Conservation (phyloP, 2,113 vertebrate species). For the Dascyllus trimaculatus region DNA sequence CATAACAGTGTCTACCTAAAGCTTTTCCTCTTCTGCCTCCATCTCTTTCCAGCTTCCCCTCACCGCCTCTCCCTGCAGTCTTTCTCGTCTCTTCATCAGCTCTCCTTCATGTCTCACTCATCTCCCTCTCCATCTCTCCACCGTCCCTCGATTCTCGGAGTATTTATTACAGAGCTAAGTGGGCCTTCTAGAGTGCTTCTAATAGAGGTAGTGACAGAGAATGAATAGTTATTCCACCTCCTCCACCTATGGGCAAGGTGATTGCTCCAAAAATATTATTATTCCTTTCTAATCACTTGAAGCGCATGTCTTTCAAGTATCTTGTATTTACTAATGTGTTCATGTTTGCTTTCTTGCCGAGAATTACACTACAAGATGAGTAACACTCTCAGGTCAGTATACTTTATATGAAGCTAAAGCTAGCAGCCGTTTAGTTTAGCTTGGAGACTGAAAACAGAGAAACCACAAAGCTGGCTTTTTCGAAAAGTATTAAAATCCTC, state of each 20-base stretch:
- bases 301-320: slow-evolving; percentile 25
- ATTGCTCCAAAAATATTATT: slow-evolving; percentile 55
- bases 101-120: slow-evolving; percentile 41
- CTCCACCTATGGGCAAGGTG: slow-evolving; percentile 68
- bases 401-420: too few species aligned
- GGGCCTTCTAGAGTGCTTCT: slow-evolving; percentile 65
- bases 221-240: slow-evolving; percentile 66
- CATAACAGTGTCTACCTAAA: slow-evolving; percentile 9
- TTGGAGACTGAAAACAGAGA: too few species aligned
- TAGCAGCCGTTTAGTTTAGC: too few species aligned
- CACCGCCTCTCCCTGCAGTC: slow-evolving; percentile 8
- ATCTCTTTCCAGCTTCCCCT: slow-evolving; percentile 7
- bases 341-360: neutral
- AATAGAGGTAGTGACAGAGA: slow-evolving; percentile 55
- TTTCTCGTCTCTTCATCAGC: slow-evolving; percentile 56
- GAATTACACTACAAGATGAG: neutral
- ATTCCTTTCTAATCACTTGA: slow-evolving; percentile 57
- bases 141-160: slow-evolving; percentile 50
- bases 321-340: neutral
- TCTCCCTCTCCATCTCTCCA: slow-evolving; percentile 29
- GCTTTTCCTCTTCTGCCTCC: neutral
- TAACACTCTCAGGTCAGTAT: neutral
- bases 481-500: too few species aligned
- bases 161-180: slow-evolving; percentile 71
- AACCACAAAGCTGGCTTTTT: too few species aligned